Evolutionary conservation across 2,888 invertebrate genomes (phyloP).

Genomic region (Aproaerema taeniolella): DNA sequence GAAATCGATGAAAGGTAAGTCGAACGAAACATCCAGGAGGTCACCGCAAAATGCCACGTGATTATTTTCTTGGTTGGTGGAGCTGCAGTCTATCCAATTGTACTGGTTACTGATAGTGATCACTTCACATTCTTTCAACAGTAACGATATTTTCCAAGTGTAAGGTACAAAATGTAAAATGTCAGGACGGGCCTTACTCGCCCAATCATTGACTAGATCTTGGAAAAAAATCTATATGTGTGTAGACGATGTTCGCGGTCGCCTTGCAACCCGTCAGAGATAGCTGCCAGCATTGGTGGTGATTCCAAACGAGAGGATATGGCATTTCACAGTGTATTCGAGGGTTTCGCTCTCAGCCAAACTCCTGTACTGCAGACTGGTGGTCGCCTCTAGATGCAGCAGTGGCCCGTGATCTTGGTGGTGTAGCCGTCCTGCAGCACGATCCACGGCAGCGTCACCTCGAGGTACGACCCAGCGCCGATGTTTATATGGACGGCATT

Average conservation of each 20-base stretch:
- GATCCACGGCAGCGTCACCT: slow-evolving; percentile 97
- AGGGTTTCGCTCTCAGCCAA: slow-evolving; percentile 96
- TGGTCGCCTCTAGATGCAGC: slow-evolving; percentile 95
- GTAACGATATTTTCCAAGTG: slow-evolving; percentile 94
- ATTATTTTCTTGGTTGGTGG: slow-evolving; percentile 96
- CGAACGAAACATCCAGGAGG: slow-evolving; percentile 93
- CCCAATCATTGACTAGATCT: slow-evolving; percentile 98
- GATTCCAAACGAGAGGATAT: slow-evolving; percentile 98
- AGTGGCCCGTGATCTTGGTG: slow-evolving; percentile 96
- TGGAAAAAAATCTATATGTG: slow-evolving; percentile 97
- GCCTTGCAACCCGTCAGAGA: slow-evolving; percentile 96
- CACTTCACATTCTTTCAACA: slow-evolving; percentile 96
- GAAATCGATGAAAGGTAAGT: slow-evolving; percentile 96
- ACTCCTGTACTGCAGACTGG: slow-evolving; percentile 95
- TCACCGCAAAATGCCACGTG: slow-evolving; percentile 97
- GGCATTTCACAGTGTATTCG: slow-evolving; percentile 91
- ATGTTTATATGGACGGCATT: slow-evolving; percentile 98
- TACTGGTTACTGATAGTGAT: slow-evolving; percentile 96
- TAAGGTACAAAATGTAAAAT: slow-evolving; percentile 97
- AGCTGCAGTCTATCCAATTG: slow-evolving; percentile 99
- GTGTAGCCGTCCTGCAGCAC: slow-evolving; percentile 91
- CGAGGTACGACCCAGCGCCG: slow-evolving; percentile 96
- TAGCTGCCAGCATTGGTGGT: slow-evolving; percentile 95
- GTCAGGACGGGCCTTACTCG: slow-evolving; percentile 94
- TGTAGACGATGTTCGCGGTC: slow-evolving; percentile 93